A percentile compares a stretch with the other conserved stretches of the same genome.
Conservation (phyloP, 2,888 invertebrate species). For the Germaria angustata region DNA sequence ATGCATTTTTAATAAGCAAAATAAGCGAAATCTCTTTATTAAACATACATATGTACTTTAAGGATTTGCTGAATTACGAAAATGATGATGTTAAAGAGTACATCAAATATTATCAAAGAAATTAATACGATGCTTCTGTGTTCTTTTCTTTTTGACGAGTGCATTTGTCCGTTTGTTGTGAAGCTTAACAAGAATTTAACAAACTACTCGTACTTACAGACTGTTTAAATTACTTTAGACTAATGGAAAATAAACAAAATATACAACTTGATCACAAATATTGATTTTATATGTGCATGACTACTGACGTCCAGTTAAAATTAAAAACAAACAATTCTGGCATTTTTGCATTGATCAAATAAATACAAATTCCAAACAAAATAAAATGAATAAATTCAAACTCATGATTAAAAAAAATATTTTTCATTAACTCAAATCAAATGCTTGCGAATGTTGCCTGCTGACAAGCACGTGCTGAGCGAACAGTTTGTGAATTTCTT, state of each 20-base stretch:
- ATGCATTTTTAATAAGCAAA: too few species aligned
- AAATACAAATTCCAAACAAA: background rate
- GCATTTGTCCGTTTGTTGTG: background rate
- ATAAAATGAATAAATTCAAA: background rate
- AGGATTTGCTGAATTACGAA: background rate
- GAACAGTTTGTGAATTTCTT: conserved; percentile 22
- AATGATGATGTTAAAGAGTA: conserved; percentile 21
- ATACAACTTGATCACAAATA: conserved; percentile 38
- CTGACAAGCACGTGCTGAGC: conserved; percentile 52
- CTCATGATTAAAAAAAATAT: background rate
- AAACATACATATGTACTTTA: too few species aligned
- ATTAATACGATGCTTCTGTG: background rate
- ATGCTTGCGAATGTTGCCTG: conserved; percentile 24
- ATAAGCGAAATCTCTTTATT: too few species aligned
- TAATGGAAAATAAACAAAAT: conserved; percentile 37
- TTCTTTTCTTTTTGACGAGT: background rate
- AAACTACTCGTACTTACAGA: conserved; percentile 17
- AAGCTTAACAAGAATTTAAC: conserved; percentile 19
- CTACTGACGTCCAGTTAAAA: conserved; percentile 23
- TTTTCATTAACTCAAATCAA: conserved; percentile 1
- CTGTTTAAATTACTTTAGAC: conserved; percentile 4
- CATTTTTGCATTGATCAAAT: conserved; percentile 23
- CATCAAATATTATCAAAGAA: background rate
- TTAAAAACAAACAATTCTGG: conserved; percentile 10
- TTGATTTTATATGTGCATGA: conserved; percentile 35